Evolutionary conservation across 2,113 vertebrate genomes (phyloP).

Genomic region (Mesoclemmys tuberculata): DNA sequence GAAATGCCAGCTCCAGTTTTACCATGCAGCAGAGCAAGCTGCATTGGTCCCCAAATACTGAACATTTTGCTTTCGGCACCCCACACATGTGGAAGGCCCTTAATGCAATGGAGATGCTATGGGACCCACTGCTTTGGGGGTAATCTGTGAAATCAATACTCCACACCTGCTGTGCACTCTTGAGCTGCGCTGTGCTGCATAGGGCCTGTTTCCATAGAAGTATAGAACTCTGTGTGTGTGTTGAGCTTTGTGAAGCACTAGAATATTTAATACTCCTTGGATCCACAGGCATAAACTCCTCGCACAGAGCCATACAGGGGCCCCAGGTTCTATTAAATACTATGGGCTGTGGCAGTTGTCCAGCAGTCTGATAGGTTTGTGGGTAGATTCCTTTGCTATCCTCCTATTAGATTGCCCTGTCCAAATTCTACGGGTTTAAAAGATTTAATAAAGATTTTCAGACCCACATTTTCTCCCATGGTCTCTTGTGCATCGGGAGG

Average conservation of each 20-base stretch:
- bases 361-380: accelerated
- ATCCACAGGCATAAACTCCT: neutral
- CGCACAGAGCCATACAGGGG: accelerated
- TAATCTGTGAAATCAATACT: neutral
- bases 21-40: neutral
- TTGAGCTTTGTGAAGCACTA: accelerated
- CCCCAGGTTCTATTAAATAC: neutral
- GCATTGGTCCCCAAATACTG: too few relatives aligned
- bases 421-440: accelerated
- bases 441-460: neutral
- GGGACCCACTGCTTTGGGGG: accelerated
- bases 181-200: neutral
- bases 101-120: accelerated
- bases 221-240: neutral
- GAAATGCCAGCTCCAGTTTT: neutral
- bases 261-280: neutral
- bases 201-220: accelerated
- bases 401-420: accelerated
- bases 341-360: neutral
- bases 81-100: neutral
- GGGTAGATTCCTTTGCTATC: neutral
- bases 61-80: neutral
- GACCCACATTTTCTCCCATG: accelerated
- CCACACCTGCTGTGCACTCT: accelerated
- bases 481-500: too few relatives aligned